Evolutionary conservation across 2,113 vertebrate genomes (phyloP).

Genomic region (Alligator sinensis): DNA sequence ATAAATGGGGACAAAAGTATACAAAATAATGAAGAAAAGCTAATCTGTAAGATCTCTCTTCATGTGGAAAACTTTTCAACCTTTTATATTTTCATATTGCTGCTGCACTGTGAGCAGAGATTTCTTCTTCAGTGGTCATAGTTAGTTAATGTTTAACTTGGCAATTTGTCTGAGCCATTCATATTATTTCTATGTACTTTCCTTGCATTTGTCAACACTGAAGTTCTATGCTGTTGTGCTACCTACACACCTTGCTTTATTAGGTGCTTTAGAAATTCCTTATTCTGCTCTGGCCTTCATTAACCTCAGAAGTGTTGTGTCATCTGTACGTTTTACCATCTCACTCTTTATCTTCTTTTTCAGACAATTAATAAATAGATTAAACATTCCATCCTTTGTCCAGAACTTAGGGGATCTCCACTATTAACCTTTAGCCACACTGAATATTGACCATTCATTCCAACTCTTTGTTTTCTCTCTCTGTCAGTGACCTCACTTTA

Average conservation of each 20-base stretch:
- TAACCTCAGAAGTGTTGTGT: slow-evolving; percentile 1
- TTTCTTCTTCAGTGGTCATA: neutral
- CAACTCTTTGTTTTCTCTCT: neutral
- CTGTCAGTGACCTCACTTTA: neutral
- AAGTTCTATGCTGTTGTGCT: slow-evolving; percentile 23
- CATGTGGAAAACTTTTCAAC: no score
- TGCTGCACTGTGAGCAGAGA: no score
- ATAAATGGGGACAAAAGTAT: no score
- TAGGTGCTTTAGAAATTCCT: neutral
- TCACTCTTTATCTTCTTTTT: neutral
- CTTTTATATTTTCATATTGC: no score
- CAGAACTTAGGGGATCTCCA: neutral
- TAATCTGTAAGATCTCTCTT: no score
- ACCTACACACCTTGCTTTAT: neutral
- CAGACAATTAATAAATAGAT: slow-evolving; percentile 31
- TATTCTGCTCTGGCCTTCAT: slow-evolving; percentile 23
- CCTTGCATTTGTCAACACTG: slow-evolving; percentile 22
- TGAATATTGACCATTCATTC: slow-evolving; percentile 20
- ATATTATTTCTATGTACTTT: neutral
- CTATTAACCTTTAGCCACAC: slow-evolving; percentile 15
- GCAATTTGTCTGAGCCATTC: neutral
- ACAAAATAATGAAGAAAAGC: no score
- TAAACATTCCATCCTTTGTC: neutral
- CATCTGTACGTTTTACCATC: slow-evolving; percentile 2
- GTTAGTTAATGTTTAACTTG: neutral